Evolutionary conservation across 2,797 vertebrate genomes (phyloP).

Genomic region (Gambusia yucatana): DNA sequence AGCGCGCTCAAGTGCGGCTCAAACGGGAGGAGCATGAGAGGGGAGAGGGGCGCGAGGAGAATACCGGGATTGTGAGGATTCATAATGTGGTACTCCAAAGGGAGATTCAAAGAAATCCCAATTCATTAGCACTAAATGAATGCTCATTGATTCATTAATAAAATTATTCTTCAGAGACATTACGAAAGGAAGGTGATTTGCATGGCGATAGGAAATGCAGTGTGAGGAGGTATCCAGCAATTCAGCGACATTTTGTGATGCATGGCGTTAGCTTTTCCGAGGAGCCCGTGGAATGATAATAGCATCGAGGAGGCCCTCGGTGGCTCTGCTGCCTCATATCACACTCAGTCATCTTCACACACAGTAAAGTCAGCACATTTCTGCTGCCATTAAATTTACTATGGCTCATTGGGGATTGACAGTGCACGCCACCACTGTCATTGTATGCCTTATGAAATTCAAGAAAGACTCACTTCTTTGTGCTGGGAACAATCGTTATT

Average conservation of each 20-base stretch:
- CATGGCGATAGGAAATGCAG: constrained; percentile 22
- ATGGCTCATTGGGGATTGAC: constrained; percentile 75
- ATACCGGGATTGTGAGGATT: constrained; percentile 37
- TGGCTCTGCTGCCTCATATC: constrained; percentile 64
- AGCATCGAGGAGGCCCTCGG: constrained; percentile 57
- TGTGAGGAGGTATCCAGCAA: constrained; percentile 7
- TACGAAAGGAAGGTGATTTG: constrained; percentile 32
- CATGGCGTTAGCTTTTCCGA: constrained; percentile 62
- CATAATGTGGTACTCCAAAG: constrained; percentile 19
- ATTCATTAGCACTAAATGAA: constrained; percentile 52
- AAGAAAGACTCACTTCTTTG: constrained; percentile 65
- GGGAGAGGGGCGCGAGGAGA: constrained; percentile 20
- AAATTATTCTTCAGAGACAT: constrained; percentile 33
- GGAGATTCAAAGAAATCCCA: constrained; percentile 44
- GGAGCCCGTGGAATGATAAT: constrained; percentile 65
- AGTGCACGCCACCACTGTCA: constrained; percentile 63
- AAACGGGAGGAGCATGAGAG: constrained; percentile 24
- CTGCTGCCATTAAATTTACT: constrained; percentile 70
- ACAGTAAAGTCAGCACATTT: constrained; percentile 80
- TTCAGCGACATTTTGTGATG: constrained; percentile 52
- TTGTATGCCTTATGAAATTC: constrained; percentile 64
- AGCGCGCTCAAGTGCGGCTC: constrained; percentile 31
- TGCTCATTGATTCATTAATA: constrained; percentile 54
- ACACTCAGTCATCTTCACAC: constrained; percentile 81
- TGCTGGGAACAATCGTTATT: constrained; percentile 65